Evolutionary conservation across 2,797 vertebrate genomes (phyloP).

Genomic region (Macrochelys suwanniensis): DNA sequence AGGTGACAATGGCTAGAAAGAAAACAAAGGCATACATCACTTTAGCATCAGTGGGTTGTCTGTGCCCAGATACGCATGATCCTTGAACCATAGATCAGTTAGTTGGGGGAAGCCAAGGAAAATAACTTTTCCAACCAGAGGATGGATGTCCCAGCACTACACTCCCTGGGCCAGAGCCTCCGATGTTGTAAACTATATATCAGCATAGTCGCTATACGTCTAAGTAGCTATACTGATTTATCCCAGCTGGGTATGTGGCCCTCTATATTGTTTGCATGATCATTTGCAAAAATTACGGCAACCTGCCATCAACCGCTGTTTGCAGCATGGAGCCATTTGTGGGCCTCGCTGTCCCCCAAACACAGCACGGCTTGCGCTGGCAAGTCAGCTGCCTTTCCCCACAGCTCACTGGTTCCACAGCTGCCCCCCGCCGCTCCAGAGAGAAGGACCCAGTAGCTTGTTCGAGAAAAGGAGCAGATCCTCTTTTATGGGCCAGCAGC

Average conservation of each 20-base stretch:
- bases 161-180: neutral
- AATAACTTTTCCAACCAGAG: accelerated
- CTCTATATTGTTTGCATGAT: neutral
- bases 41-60: neutral
- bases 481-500: neutral
- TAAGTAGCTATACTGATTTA: neutral
- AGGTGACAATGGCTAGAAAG: neutral
- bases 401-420: neutral
- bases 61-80: accelerated
- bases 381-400: neutral
- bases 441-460: neutral
- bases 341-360: neutral
- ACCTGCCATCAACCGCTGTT: neutral
- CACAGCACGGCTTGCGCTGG: neutral
- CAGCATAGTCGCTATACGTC: neutral
- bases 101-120: neutral
- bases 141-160: neutral
- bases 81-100: neutral
- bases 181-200: neutral
- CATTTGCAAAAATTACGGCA: neutral
- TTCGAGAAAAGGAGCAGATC: neutral
- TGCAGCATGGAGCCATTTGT: neutral
- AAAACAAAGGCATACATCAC: neutral
- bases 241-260: neutral
- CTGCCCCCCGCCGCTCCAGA: neutral